Evolutionary conservation across 2,797 vertebrate genomes (phyloP).

Genomic region (Spinibarbus caldwelli): DNA sequence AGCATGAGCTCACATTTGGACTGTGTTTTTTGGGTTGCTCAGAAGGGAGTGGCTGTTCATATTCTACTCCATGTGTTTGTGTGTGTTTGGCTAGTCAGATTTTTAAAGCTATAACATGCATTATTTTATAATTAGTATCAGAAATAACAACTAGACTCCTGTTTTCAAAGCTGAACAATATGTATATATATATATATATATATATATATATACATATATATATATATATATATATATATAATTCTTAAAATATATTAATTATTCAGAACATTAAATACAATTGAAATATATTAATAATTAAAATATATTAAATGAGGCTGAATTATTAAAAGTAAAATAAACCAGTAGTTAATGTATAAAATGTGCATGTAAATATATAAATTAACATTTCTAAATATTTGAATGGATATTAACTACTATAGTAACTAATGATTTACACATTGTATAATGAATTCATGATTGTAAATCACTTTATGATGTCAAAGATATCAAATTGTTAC

Average conservation of each 20-base stretch:
- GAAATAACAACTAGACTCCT: not conserved
- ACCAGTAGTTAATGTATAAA: too few relatives aligned
- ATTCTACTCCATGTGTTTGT: slow-evolving; percentile 22
- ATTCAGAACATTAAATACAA: not conserved
- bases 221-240: too few relatives aligned
- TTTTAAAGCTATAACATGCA: not conserved
- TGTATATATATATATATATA: too few relatives aligned
- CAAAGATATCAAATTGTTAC: not conserved
- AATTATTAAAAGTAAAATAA: not conserved
- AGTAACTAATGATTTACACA: too few relatives aligned
- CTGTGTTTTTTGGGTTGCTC: slow-evolving; percentile 37
- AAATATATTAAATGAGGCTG: not conserved
- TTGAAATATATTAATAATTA: not conserved
- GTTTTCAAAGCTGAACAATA: not conserved
- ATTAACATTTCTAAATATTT: not conserved
- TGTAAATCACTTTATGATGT: slow-evolving; percentile 1
- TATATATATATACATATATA: too few relatives aligned
- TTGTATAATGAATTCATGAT: too few relatives aligned
- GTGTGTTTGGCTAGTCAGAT: slow-evolving; percentile 36
- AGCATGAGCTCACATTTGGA: slow-evolving; percentile 63
- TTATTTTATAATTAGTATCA: slow-evolving; percentile 10
- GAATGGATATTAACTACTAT: not conserved
- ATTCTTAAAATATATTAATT: not conserved
- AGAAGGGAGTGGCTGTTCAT: slow-evolving; percentile 52
- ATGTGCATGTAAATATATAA: too few relatives aligned